A percentile compares a stretch with the other conserved stretches of the same genome.
phyloP scores from a whole-genome alignment of 2,113 vertebrate genomes.

The Python bivittatus region DNA sequence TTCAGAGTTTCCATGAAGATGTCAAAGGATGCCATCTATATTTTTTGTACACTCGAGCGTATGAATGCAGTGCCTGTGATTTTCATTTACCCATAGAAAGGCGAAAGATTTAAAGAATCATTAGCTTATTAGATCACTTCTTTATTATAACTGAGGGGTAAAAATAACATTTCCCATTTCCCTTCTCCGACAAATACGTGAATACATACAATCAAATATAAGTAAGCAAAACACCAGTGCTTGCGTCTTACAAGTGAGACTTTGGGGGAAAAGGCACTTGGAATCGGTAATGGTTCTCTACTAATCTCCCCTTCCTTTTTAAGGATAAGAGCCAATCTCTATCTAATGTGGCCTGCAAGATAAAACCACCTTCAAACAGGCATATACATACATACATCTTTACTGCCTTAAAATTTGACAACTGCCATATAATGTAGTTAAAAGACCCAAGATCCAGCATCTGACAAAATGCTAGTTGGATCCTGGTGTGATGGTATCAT shows the following conservation, averaged over 20 bases:
- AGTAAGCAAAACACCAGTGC: slow-evolving; percentile 59
- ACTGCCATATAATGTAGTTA: not conserved
- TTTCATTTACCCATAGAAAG: not conserved
- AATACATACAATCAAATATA: slow-evolving; percentile 55
- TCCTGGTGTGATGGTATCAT: not conserved
- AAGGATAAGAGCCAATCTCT: not conserved
- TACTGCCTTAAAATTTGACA: not conserved
- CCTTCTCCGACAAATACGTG: slow-evolving; percentile 60
- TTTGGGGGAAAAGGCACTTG: slow-evolving; percentile 42
- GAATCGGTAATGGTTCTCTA: slow-evolving; percentile 27
- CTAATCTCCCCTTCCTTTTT: not conserved
- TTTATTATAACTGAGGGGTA: slow-evolving; percentile 71
- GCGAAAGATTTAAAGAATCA: not conserved
- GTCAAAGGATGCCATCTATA: not conserved
- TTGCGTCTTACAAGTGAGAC: slow-evolving; percentile 15
- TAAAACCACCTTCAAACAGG: slow-evolving; percentile 12
- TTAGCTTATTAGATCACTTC: slow-evolving; percentile 69
- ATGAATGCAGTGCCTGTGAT: not conserved
- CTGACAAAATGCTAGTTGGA: not conserved
- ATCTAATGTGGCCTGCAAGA: not conserved
- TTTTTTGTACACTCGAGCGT: not conserved
- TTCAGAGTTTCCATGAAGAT: too few relatives aligned
- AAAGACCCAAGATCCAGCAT: not conserved
- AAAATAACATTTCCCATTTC: slow-evolving; percentile 76
- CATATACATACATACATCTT: not conserved